Conservation (phyloP, 2,888 invertebrate genomes). For the Listrodromus nycthemerus region DNA sequence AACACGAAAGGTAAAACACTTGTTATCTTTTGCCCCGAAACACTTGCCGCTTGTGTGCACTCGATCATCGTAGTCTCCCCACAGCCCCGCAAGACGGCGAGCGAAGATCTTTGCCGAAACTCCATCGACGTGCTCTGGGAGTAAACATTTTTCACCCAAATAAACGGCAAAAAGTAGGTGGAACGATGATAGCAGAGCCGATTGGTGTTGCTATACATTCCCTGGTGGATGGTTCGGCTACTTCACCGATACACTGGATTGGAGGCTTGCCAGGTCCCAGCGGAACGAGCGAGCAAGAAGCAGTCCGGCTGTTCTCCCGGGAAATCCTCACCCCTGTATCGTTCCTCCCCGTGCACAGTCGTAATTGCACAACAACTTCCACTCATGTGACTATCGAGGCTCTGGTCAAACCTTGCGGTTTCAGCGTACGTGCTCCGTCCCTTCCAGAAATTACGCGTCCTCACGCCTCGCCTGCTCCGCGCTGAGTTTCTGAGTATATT, state of each 20-base stretch:
- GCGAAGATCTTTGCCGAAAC: constrained; percentile 25
- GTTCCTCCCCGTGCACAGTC: constrained; percentile 33
- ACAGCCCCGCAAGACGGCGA: not conserved
- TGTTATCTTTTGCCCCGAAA: constrained; percentile 22
- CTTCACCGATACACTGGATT: constrained; percentile 67
- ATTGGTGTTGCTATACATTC: not conserved
- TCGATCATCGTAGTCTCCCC: constrained; percentile 27
- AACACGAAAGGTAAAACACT: not conserved
- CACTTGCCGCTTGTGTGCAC: constrained; percentile 22
- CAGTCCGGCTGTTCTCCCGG: constrained; percentile 24
- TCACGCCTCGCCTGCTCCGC: constrained; percentile 7
- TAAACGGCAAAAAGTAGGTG: constrained; percentile 59
- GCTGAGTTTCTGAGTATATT: not conserved
- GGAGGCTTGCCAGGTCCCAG: constrained; percentile 76
- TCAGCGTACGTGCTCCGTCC: constrained; percentile 40
- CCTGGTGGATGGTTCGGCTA: constrained; percentile 1
- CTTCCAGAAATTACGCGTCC: constrained; percentile 52
- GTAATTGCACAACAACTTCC: constrained; percentile 28
- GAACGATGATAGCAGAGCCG: not conserved
- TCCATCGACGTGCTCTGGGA: constrained; percentile 46
- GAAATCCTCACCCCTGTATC: constrained; percentile 13
- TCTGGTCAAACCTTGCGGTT: constrained; percentile 43
- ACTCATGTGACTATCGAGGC: constrained; percentile 25
- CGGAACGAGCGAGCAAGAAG: constrained; percentile 7
- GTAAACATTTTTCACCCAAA: constrained; percentile 77